phyloP scores from a whole-genome alignment of 2,113 vertebrate species.

The Marcusenius ussheri region DNA sequence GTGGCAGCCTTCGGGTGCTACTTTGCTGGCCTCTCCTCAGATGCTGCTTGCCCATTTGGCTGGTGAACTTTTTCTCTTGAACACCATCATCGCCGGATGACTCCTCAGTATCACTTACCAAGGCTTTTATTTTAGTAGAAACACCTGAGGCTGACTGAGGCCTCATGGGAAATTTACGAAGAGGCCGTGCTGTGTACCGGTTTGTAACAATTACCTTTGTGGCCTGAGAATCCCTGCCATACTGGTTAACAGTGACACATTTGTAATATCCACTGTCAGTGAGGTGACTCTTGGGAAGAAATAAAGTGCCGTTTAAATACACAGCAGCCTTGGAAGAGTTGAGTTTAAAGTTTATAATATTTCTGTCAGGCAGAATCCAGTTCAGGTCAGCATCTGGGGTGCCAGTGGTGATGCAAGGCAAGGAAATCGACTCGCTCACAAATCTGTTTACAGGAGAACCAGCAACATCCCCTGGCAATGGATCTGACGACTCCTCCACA shows the following conservation, averaged over 20 bases:
- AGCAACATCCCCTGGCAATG: slow-evolving; percentile 40
- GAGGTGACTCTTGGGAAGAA: slow-evolving; percentile 55
- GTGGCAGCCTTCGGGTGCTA: slow-evolving; percentile 31
- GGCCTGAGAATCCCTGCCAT: slow-evolving; percentile 64
- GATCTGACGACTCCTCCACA: slow-evolving; percentile 61
- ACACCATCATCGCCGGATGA: slow-evolving; percentile 59
- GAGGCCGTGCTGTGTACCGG: slow-evolving; percentile 43
- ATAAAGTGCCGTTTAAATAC: slow-evolving; percentile 63
- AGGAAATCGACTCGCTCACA: slow-evolving; percentile 51
- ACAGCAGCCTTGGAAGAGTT: slow-evolving; percentile 59
- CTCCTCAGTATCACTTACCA: slow-evolving; percentile 50
- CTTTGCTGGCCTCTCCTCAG: slow-evolving; percentile 28
- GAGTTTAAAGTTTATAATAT: slow-evolving; percentile 47
- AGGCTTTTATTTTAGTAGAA: slow-evolving; percentile 49
- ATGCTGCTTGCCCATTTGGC: background rate
- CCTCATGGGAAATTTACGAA: slow-evolving; percentile 53
- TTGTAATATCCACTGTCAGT: slow-evolving; percentile 74
- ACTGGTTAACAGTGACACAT: slow-evolving; percentile 75
- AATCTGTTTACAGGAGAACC: slow-evolving; percentile 48
- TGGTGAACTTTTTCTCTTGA: slow-evolving; percentile 24
- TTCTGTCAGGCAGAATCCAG: slow-evolving; percentile 75
- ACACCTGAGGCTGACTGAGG: slow-evolving; percentile 59
- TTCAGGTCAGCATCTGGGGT: slow-evolving; percentile 71
- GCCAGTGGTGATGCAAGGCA: slow-evolving; percentile 62
- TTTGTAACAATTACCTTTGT: slow-evolving; percentile 57